A percentile compares a stretch with the other conserved stretches of the same genome.
Conservation (phyloP, 2,888 invertebrate genomes). For the Lapara coniferarum region DNA sequence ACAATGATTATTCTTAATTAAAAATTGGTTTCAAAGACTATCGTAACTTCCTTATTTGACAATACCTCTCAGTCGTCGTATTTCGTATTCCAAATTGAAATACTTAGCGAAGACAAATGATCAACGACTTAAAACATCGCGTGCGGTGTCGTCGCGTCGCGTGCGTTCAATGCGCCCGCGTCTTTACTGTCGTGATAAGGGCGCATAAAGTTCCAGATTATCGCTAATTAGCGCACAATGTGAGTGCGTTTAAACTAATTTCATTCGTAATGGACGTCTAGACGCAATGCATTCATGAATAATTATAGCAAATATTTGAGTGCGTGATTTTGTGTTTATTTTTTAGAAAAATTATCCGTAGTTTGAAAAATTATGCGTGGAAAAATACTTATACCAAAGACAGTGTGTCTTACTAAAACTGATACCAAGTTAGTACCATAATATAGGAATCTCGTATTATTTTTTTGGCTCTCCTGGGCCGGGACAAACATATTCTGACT, state of each 20-base stretch:
- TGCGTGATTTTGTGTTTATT: not conserved
- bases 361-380: too few species aligned
- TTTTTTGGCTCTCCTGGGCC: too few species aligned
- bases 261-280: not conserved
- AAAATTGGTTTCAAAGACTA: too few species aligned
- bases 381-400: too few species aligned
- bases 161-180: not conserved
- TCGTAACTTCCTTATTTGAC: too few species aligned
- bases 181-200: constrained; percentile 5
- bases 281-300: not conserved
- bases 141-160: not conserved
- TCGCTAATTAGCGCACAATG: not conserved
- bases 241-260: not conserved
- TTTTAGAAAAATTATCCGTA: too few species aligned
- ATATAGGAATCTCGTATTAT: too few species aligned
- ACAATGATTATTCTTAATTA: too few species aligned
- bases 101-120: not conserved
- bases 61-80: not conserved
- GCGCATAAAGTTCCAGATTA: not conserved
- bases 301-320: not conserved
- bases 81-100: not conserved
- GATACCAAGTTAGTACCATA: too few species aligned
- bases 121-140: not conserved
- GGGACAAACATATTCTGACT: too few species aligned
- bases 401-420: too few species aligned